Evolutionary conservation across 2,797 vertebrate genomes (phyloP).

Genomic region (Cichlasoma orientale): DNA sequence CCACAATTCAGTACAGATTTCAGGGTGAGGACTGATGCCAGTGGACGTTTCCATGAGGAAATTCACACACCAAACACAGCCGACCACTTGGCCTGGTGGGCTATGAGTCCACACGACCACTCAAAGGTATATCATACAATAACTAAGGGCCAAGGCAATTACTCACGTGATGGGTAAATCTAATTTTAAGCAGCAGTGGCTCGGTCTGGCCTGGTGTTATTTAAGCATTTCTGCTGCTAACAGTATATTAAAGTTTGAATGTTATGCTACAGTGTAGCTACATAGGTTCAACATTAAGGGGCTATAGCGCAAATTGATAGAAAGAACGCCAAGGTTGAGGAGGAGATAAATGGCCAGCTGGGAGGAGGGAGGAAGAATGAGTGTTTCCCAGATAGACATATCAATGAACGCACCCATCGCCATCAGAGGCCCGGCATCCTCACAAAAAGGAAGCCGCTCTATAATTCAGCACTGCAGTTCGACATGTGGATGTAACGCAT

Average conservation of each 20-base stretch:
- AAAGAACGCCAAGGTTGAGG: constrained; percentile 41
- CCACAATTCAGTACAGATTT: neutral
- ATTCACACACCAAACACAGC: constrained; percentile 31
- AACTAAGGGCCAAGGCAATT: neutral
- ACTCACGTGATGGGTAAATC: constrained; percentile 55
- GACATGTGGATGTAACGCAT: constrained; percentile 49
- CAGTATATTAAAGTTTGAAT: neutral
- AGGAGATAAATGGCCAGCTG: constrained; percentile 54
- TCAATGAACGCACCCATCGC: constrained; percentile 84
- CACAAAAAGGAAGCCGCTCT: constrained; percentile 45
- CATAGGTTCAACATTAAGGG: constrained; percentile 21
- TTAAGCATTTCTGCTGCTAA: neutral
- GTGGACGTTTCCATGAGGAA: neutral
- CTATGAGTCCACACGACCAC: neutral
- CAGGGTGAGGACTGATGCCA: constrained; percentile 2
- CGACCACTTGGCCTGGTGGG: neutral
- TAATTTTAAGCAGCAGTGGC: constrained; percentile 1
- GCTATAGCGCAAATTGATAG: constrained; percentile 28
- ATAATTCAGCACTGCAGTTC: constrained; percentile 59
- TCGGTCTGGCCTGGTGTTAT: neutral
- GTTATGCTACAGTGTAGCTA: neutral
- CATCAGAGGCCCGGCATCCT: constrained; percentile 74
- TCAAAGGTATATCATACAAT: neutral
- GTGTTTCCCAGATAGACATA: constrained; percentile 80
- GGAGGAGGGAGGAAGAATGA: constrained; percentile 70